Conservation (phyloP, 2,888 invertebrate genomes). For the Hyposoter didymator region DNA sequence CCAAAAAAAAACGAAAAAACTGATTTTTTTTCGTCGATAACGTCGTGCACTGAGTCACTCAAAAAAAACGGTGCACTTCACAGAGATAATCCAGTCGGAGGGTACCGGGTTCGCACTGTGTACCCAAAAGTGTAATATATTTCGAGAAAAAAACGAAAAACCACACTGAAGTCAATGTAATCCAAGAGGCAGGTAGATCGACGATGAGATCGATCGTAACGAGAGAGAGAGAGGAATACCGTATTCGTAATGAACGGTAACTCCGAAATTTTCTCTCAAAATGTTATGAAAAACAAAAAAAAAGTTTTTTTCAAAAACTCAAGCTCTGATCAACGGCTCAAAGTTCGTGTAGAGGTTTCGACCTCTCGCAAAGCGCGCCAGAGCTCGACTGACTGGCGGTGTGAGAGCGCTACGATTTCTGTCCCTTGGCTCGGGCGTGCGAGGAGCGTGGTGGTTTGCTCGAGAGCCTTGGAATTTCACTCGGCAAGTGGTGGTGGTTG, state of each 20-base stretch:
- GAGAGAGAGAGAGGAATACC: neutral
- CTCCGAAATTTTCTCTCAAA: neutral
- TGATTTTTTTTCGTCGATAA: conserved; percentile 9
- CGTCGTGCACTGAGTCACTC: conserved; percentile 56
- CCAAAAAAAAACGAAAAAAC: conserved; percentile 2
- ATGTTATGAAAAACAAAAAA: neutral
- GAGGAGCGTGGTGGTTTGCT: conserved; percentile 76
- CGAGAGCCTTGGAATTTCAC: conserved; percentile 79
- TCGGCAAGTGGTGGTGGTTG: conserved; percentile 70
- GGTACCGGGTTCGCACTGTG: conserved; percentile 66
- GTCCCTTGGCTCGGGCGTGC: conserved; percentile 69
- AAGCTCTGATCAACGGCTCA: conserved; percentile 11
- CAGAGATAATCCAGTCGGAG: conserved; percentile 71
- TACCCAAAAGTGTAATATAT: conserved; percentile 34
- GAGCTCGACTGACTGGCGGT: conserved; percentile 81
- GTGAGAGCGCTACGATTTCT: conserved; percentile 78
- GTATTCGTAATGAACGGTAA: neutral
- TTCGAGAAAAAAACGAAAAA: conserved; percentile 11
- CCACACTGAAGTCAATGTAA: conserved; percentile 56
- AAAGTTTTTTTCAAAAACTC: neutral
- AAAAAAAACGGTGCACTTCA: conserved; percentile 67
- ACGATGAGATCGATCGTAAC: conserved; percentile 11
- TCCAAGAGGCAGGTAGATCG: conserved; percentile 44
- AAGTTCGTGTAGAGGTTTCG: conserved; percentile 62
- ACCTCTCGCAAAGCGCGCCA: conserved; percentile 80